phyloP scores from a whole-genome alignment of 2,888 invertebrate genomes.

The Orthosia gothica region DNA sequence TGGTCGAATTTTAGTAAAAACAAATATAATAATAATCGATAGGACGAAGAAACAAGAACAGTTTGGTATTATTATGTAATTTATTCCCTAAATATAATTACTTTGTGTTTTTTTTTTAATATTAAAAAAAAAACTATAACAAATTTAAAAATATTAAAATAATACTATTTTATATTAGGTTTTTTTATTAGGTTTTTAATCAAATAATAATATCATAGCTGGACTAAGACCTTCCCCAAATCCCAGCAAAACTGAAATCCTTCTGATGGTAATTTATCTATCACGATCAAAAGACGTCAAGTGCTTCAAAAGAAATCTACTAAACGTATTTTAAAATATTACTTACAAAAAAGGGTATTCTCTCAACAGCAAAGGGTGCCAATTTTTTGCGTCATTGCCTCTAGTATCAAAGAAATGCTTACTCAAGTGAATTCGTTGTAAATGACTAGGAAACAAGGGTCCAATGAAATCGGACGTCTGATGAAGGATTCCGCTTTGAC shows the following conservation, averaged over 20 bases:
- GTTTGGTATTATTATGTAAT: too few species aligned
- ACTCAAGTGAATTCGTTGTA: conserved; percentile 39
- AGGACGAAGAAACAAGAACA: too few species aligned
- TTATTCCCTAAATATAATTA: too few species aligned
- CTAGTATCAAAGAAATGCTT: conserved; percentile 30
- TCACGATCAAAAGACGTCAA: background rate
- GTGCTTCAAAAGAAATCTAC: background rate
- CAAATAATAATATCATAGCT: too few species aligned
- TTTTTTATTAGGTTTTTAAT: too few species aligned
- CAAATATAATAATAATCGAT: too few species aligned
- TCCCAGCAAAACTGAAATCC: too few species aligned
- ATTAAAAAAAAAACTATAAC: too few species aligned
- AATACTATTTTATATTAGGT: too few species aligned
- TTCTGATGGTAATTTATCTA: background rate
- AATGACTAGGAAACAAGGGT: conserved; percentile 50
- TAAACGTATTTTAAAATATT: background rate
- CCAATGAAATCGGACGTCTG: conserved; percentile 42
- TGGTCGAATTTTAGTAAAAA: too few species aligned
- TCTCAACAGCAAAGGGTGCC: background rate
- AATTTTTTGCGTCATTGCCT: conserved; percentile 38
- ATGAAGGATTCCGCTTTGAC: conserved; percentile 26
- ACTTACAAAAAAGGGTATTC: background rate
- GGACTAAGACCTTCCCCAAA: background rate
- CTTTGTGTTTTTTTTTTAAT: too few species aligned
- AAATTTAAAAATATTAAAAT: too few species aligned